phyloP scores from a whole-genome alignment of 2,888 invertebrate genomes.

The Opisthograptis luteolata region DNA sequence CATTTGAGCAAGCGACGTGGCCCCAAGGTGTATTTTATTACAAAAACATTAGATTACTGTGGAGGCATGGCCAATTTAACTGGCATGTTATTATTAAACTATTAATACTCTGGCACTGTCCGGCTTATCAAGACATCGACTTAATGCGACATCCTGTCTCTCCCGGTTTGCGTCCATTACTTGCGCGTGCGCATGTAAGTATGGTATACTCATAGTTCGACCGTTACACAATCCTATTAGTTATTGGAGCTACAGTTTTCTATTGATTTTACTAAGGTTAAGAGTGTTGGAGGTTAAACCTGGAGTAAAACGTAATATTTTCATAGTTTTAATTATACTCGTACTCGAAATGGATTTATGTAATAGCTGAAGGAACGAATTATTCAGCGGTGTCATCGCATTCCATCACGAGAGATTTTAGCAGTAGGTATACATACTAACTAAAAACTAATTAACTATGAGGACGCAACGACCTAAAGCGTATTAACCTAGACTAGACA shows the following conservation, averaged over 20 bases:
- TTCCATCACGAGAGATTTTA: too few species aligned
- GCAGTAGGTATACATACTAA: too few species aligned
- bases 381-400: too few species aligned
- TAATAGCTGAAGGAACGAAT: too few species aligned
- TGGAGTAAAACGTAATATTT: background rate
- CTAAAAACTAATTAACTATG: too few species aligned
- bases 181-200: conserved; percentile 2
- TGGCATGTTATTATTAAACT: conserved; percentile 43
- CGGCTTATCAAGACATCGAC: conserved; percentile 46
- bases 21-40: conserved; percentile 11
- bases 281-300: background rate
- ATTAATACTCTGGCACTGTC: conserved; percentile 44
- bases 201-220: background rate
- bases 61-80: conserved; percentile 31
- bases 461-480: too few species aligned
- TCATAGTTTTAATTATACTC: too few species aligned
- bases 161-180: conserved; percentile 22
- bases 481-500: too few species aligned
- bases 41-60: conserved; percentile 12
- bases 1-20: too few species aligned
- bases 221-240: conserved; percentile 4
- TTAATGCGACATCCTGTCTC: conserved; percentile 49
- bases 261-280: background rate
- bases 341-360: too few species aligned
- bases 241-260: background rate